A percentile compares a stretch with the other conserved stretches of the same genome.
These are phyloP conservation scores for Nicator chloris DNA, from an alignment of 2,113 vertebrate genomes.

Conservation along the genomic window DNA sequence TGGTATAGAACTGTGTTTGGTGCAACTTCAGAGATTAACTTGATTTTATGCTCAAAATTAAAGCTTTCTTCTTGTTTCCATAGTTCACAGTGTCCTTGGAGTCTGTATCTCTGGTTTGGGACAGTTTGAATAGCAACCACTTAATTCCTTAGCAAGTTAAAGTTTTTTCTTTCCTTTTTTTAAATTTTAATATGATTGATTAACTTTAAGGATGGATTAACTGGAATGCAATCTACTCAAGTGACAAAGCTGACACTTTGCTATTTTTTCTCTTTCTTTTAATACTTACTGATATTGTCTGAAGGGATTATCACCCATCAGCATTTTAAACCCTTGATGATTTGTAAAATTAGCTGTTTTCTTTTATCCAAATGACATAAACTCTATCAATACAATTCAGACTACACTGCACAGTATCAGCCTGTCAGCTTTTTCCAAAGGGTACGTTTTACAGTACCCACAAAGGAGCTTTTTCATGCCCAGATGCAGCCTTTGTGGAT, in stretches of 20 bases:
- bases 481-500: not conserved
- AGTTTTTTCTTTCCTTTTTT: not conserved
- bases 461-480: not conserved
- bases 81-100: slow-evolving; percentile 56
- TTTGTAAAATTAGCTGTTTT: not conserved
- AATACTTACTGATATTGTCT: not conserved
- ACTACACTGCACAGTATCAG: not conserved
- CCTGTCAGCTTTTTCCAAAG: not conserved
- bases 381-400: not conserved
- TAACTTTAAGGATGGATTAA: not conserved
- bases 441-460: not conserved
- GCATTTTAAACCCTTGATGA: not conserved
- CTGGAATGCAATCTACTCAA: not conserved
- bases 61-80: not conserved
- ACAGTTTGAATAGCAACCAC: slow-evolving; percentile 47
- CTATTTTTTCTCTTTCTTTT: not conserved
- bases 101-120: slow-evolving; percentile 27
- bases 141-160: slow-evolving; percentile 68
- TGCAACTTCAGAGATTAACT: not conserved
- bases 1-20: not conserved
- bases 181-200: not conserved
- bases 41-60: not conserved
- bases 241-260: not conserved
- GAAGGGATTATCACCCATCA: not conserved
- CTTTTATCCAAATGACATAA: not conserved